These are phyloP conservation scores for Antheraea pernyi DNA, from an alignment of 1,140 invertebrate genomes.

Conservation along the genomic window DNA sequence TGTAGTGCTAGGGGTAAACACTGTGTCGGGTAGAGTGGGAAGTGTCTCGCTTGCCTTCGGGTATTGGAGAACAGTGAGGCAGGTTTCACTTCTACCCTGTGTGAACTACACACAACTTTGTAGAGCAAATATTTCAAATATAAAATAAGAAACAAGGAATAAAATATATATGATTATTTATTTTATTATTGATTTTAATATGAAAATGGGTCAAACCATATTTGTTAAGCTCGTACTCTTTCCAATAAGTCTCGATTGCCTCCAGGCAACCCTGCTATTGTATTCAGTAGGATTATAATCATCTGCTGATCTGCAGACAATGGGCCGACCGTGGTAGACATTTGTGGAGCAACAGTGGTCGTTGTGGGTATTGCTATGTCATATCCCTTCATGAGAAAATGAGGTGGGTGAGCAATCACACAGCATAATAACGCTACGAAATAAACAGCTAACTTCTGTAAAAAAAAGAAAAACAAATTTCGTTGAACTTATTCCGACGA, in stretches of 20 bases:
- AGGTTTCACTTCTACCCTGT: no score
- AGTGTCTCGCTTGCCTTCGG: no score
- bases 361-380: slow-evolving; percentile 10
- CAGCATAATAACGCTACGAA: not conserved
- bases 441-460: not conserved
- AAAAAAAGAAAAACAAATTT: no score
- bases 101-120: no score
- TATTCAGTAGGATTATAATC: not conserved
- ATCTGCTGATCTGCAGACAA: slow-evolving; percentile 5
- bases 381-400: not conserved
- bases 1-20: no score
- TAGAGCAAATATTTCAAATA: no score
- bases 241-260: not conserved
- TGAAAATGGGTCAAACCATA: not conserved
- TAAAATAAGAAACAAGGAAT: no score
- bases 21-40: no score
- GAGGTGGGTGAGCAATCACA: not conserved
- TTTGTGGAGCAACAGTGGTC: not conserved
- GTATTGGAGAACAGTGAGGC: no score
- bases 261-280: not conserved
- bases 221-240: slow-evolving; percentile 4
- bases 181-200: no score
- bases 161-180: no score
- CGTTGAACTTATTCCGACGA: no score
- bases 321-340: not conserved